Conservation (phyloP, 2,113 vertebrate species). For the Puntigrus tetrazona region DNA sequence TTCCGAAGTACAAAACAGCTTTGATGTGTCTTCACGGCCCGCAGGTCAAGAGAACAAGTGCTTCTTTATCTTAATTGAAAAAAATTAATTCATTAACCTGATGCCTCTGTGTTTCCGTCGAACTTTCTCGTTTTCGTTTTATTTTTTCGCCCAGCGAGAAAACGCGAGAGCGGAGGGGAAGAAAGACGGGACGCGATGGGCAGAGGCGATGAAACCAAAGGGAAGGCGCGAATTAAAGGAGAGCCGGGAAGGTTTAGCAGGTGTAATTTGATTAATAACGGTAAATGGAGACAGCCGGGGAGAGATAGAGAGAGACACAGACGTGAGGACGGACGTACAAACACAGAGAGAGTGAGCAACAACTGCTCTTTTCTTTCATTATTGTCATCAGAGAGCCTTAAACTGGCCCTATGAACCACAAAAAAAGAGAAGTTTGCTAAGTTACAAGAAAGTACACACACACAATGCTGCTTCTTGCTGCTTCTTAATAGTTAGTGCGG, state of each 20-base stretch:
- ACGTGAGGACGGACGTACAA: neutral
- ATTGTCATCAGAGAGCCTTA: neutral
- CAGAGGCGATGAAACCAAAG: conserved; percentile 44
- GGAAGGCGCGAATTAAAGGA: conserved; percentile 31
- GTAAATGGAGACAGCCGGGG: conserved; percentile 65
- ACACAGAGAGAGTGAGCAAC: neutral
- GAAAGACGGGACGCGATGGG: conserved; percentile 26
- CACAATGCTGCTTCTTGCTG: too few species aligned
- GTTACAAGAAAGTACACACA: neutral
- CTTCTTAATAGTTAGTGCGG: too few species aligned
- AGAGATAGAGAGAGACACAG: conserved; percentile 59
- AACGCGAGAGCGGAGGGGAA: neutral
- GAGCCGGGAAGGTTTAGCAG: conserved; percentile 70
- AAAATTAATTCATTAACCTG: conserved; percentile 80
- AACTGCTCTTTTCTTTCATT: neutral
- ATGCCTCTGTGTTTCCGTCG: conserved; percentile 69
- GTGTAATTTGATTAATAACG: conserved; percentile 77
- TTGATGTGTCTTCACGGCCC: conserved; percentile 74
- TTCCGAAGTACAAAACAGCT: conserved; percentile 67
- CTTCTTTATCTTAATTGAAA: conserved; percentile 80
- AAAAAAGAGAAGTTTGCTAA: neutral
- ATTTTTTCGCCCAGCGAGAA: conserved; percentile 46
- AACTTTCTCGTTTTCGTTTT: conserved; percentile 56
- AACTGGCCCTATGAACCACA: neutral
- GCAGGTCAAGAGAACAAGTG: conserved; percentile 71